phyloP scores from a whole-genome alignment of 2,797 vertebrate genomes.

The Acridotheres tristis region DNA sequence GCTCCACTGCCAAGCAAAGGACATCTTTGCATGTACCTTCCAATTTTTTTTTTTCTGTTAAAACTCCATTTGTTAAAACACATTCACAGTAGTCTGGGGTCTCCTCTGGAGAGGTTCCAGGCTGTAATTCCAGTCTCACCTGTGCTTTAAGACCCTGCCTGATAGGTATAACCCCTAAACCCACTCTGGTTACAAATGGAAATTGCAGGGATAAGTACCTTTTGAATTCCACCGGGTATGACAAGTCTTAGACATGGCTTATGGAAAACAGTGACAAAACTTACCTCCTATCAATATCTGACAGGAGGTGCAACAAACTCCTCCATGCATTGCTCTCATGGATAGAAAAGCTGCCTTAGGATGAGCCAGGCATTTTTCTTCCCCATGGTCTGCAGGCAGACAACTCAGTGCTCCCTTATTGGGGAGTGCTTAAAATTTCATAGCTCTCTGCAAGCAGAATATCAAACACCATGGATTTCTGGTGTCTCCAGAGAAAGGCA shows the following conservation, averaged over 20 bases:
- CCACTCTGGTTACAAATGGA: background rate
- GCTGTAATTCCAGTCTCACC: background rate
- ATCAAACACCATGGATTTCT: background rate
- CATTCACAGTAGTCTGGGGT: background rate
- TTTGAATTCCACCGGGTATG: background rate
- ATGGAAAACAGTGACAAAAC: background rate
- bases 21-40: background rate
- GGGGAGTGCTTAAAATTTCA: background rate
- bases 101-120: background rate
- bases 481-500: background rate
- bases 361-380: background rate
- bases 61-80: background rate
- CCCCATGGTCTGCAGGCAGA: background rate
- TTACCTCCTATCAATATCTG: background rate
- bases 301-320: background rate
- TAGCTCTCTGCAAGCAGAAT: background rate
- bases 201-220: background rate
- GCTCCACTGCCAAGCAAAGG: background rate
- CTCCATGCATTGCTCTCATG: background rate
- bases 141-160: background rate
- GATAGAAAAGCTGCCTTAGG: background rate
- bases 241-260: background rate
- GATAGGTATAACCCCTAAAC: background rate
- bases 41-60: background rate
- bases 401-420: accelerated